These are phyloP conservation scores for Rotaria magnacalcarata DNA, from an alignment of 2,888 invertebrate species.

Conservation along the genomic window DNA sequence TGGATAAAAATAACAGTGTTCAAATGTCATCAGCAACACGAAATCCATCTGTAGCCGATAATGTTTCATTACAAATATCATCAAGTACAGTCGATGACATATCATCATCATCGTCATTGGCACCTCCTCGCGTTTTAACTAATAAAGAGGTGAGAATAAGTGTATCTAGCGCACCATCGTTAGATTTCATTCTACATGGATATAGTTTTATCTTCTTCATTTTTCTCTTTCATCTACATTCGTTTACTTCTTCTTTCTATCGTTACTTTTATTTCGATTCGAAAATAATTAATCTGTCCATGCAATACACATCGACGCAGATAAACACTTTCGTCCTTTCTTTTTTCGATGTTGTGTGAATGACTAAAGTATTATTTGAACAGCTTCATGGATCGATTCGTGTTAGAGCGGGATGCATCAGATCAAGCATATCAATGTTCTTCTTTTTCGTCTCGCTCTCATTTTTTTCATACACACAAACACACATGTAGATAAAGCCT, in stretches of 20 bases:
- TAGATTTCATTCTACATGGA: not conserved
- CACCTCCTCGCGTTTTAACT: not conserved
- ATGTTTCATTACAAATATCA: not conserved
- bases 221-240: not conserved
- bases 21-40: not conserved
- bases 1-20: slow-evolving; percentile 13
- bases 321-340: not conserved
- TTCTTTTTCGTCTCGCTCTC: not conserved
- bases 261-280: not conserved
- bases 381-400: slow-evolving; percentile 1
- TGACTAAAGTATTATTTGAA: slow-evolving; percentile 3
- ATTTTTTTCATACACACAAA: not conserved
- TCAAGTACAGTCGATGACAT: not conserved
- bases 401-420: not conserved
- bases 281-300: not conserved
- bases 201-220: not conserved
- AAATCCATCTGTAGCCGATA: not conserved
- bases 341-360: not conserved
- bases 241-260: not conserved
- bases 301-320: not conserved
- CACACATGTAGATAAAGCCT: not conserved
- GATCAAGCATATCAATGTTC: slow-evolving; percentile 14
- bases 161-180: not conserved
- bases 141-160: slow-evolving; percentile 9
- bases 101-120: not conserved